Base-by-base conservation (phyloP, 2,797 vertebrate genomes). In the Thamnophis elegans region DNA sequence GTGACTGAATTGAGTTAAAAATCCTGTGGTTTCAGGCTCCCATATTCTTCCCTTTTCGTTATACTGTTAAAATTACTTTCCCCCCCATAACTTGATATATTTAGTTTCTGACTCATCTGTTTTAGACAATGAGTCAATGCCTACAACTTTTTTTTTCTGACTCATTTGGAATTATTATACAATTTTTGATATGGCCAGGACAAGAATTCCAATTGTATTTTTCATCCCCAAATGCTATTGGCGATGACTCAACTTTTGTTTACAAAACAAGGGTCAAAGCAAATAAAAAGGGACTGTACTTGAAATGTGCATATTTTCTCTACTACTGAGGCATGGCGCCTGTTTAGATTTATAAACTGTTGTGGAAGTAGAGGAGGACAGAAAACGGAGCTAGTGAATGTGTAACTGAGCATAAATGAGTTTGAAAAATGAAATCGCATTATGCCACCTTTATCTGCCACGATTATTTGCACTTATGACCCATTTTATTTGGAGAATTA, bases 41-140 rank as follows among this genome's bases (percentile, higher is more conserved):
- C 94, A 90, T 92, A 95, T 94, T 65, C 86, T 55, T 91, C 25
- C 91, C 95, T 95, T 93, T 95, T 94, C 96, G 94, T 96, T 87
- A 89, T 92, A 92, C 87, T 78, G 93, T 87, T 95, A 16, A 90
- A 91, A 90, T 94, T 94, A 87, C 10, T 94, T 96, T 95, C 91
- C 54, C 54, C 18, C 18, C 18, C 59, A 91, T 94, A 92, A 86
- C 86, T 96, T 94, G 90, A 42, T 97, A 96, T 97, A 96, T 97
- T 97, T 97, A 96, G 96, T 96, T 97, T 96, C 96, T 98, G 97
- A 97, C 93, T 98, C 97, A 98, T 95, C 97, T 94, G 4, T 96
- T 97, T 96, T 94, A 68, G 90, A 94, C 92, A 78, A 94, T 96
- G 96, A 96, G 94, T 97, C 95, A 97, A 97, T 93, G 96, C 93